Conservation (phyloP, 2,113 vertebrate species). For the Galbula dea region DNA sequence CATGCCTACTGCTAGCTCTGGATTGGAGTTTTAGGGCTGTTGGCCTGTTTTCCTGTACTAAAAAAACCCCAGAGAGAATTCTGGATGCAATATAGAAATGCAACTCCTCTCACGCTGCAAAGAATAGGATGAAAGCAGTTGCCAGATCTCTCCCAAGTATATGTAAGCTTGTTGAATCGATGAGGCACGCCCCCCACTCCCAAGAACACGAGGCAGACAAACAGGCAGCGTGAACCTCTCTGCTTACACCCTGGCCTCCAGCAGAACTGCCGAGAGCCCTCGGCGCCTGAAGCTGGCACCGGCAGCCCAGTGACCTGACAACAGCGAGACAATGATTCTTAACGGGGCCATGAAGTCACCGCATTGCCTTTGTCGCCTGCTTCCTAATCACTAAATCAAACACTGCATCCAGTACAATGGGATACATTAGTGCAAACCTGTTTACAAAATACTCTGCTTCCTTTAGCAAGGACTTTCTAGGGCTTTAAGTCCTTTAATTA, state of each 20-base stretch:
- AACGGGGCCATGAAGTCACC: rapidly evolving
- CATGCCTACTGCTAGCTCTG: not conserved
- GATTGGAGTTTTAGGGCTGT: not conserved
- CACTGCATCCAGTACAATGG: not conserved
- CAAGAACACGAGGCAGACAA: not conserved
- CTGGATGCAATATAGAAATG: rapidly evolving
- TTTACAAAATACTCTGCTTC: not conserved
- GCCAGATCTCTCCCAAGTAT: not conserved
- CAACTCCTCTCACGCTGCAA: not conserved
- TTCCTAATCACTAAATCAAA: not conserved
- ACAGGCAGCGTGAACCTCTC: rapidly evolving
- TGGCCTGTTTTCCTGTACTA: not conserved
- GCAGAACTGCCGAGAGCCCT: rapidly evolving
- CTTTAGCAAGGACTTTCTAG: not conserved
- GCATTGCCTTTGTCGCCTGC: not conserved
- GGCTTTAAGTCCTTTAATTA: not conserved
- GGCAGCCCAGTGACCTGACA: not conserved
- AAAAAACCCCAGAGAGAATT: rapidly evolving
- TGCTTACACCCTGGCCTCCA: rapidly evolving
- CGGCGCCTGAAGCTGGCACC: not conserved
- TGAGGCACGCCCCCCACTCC: not conserved
- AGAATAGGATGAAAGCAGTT: not conserved
- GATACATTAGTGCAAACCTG: not conserved
- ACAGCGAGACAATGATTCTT: not conserved
- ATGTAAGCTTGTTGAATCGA: rapidly evolving